Conservation (phyloP, 2,113 vertebrate genomes). For the Zingel zingel region DNA sequence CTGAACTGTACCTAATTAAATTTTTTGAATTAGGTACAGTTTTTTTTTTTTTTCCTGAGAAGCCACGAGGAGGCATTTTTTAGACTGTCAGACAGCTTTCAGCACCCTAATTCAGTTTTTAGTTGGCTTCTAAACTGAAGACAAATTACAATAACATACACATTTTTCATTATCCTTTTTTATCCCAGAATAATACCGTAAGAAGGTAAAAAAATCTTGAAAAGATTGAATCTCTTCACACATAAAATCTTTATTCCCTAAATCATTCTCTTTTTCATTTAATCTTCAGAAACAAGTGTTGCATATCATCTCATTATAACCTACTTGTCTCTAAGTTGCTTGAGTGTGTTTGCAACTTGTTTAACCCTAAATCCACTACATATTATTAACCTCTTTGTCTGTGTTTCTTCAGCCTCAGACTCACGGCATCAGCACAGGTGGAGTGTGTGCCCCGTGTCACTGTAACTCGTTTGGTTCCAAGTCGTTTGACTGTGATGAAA, state of each 20-base stretch:
- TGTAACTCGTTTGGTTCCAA: slow-evolving; percentile 99
- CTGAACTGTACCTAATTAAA: not conserved
- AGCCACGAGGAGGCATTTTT: not conserved
- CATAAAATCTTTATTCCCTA: not conserved
- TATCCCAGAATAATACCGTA: not conserved
- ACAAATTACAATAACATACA: not conserved
- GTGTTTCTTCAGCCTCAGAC: slow-evolving; percentile 86
- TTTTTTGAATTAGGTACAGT: not conserved
- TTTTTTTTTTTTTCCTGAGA: not conserved
- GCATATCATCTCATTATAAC: not conserved
- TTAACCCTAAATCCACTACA: not conserved
- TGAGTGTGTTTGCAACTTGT: not conserved
- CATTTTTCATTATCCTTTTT: not conserved
- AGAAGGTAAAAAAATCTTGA: not conserved
- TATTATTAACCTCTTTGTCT: slow-evolving; percentile 8
- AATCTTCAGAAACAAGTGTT: slow-evolving; percentile 12
- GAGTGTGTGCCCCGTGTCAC: slow-evolving; percentile 92
- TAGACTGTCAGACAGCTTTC: not conserved
- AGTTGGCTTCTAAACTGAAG: not conserved
- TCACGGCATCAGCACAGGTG: slow-evolving; percentile 86
- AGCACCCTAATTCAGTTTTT: not conserved
- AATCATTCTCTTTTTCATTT: not conserved
- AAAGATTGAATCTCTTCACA: not conserved
- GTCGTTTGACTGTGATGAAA: slow-evolving; percentile 94
- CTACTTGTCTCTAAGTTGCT: not conserved